These are phyloP conservation scores for Sinocyclocheilus grahami DNA, from an alignment of 2,113 vertebrate genomes.

Conservation along the genomic window DNA sequence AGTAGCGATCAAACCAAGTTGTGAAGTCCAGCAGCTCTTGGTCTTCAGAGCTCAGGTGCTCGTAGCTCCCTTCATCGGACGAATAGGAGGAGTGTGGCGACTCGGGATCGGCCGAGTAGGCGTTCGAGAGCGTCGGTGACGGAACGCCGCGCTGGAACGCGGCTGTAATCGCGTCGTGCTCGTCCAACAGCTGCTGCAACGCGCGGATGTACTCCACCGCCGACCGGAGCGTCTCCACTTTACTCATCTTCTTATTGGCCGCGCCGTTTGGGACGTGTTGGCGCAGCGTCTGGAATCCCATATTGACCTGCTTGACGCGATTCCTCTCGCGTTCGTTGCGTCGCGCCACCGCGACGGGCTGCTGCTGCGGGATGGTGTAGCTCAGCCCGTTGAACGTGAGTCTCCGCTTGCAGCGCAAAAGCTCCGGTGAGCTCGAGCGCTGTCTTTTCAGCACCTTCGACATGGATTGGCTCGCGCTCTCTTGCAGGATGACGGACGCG, in stretches of 20 bases:
- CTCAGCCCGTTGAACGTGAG: constrained; percentile 81
- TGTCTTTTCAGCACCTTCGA: constrained; percentile 80
- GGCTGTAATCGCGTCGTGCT: constrained; percentile 84
- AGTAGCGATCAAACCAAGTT: constrained; percentile 90
- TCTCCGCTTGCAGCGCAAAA: constrained; percentile 87
- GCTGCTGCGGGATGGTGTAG: constrained; percentile 75
- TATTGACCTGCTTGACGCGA: constrained; percentile 93
- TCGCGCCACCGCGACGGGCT: constrained; percentile 87
- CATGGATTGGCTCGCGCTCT: constrained; percentile 58
- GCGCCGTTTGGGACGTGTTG: constrained; percentile 93
- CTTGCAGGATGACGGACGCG: constrained; percentile 57
- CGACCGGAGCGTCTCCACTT: constrained; percentile 94
- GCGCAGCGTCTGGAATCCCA: constrained; percentile 94
- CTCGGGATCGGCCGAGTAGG: constrained; percentile 74
- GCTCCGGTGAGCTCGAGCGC: constrained; percentile 84
- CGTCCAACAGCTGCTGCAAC: constrained; percentile 88
- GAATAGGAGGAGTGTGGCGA: constrained; percentile 88
- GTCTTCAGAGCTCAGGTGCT: constrained; percentile 86
- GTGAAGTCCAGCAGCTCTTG: constrained; percentile 91
- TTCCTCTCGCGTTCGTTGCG: constrained; percentile 94
- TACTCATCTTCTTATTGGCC: constrained; percentile 97
- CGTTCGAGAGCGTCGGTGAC: constrained; percentile 73
- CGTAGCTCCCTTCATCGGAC: constrained; percentile 87
- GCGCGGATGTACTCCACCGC: constrained; percentile 97
- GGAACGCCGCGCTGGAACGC: constrained; percentile 82